A percentile compares a stretch with the other conserved stretches of the same genome.
phyloP scores from a whole-genome alignment of 2,888 invertebrate species.

The Steromphala cineraria region DNA sequence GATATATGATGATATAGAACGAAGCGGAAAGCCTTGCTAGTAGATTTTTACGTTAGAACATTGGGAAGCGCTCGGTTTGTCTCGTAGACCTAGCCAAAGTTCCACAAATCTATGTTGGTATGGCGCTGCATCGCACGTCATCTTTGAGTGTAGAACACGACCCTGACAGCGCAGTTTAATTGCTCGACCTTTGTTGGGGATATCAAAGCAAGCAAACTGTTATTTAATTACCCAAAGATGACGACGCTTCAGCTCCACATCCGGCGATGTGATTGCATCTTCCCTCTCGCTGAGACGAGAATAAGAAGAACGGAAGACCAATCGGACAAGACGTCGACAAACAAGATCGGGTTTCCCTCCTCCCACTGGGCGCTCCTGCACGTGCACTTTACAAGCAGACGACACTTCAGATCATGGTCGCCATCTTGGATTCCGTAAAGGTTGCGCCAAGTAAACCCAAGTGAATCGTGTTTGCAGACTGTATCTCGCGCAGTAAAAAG shows the following conservation, averaged over 20 bases:
- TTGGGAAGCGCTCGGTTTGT: no score
- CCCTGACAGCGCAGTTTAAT: no score
- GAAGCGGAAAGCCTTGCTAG: no score
- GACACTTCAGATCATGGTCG: not conserved
- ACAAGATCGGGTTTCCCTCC: not conserved
- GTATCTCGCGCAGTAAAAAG: constrained; percentile 9
- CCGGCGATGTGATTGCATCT: not conserved
- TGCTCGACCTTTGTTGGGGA: no score
- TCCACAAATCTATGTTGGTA: no score
- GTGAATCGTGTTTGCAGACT: not conserved
- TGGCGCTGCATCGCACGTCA: no score
- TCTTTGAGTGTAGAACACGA: no score
- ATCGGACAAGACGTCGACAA: not conserved
- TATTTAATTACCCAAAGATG: no score
- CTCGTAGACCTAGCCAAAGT: no score
- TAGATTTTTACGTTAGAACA: no score
- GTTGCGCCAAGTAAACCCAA: not conserved
- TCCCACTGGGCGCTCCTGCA: not conserved
- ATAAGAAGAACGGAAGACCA: not conserved
- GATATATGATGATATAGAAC: no score
- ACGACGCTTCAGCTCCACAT: not conserved
- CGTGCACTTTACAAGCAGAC: not conserved
- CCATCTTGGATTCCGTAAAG: constrained; percentile 3
- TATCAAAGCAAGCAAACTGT: no score
- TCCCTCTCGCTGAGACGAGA: not conserved